Conservation (phyloP, 2,113 vertebrate genomes). For the Barbus barbus region DNA sequence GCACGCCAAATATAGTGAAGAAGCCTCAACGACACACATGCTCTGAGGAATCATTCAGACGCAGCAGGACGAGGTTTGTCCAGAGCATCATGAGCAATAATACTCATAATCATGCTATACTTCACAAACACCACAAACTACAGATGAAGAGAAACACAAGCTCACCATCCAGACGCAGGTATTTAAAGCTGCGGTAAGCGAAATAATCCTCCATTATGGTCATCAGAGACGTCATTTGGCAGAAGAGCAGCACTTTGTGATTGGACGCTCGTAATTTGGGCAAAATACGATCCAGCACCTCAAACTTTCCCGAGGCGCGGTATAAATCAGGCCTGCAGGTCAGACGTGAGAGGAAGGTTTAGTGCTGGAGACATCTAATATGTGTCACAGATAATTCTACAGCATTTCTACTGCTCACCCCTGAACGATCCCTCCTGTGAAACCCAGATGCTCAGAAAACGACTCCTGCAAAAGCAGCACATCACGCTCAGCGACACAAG, state of each 20-base stretch:
- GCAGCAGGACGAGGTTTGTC: too few relatives aligned
- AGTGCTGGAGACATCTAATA: neutral
- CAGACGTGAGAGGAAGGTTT: neutral
- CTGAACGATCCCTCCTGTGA: slow-evolving; percentile 87
- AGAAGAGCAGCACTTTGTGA: slow-evolving; percentile 98
- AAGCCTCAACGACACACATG: too few relatives aligned
- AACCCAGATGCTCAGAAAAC: slow-evolving; percentile 94
- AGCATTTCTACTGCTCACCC: slow-evolving; percentile 72
- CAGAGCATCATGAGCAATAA: too few relatives aligned
- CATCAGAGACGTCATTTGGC: slow-evolving; percentile 98
- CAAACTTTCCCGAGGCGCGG: slow-evolving; percentile 94
- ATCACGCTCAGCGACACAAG: neutral
- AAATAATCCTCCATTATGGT: slow-evolving; percentile 99
- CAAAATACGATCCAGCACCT: slow-evolving; percentile 92
- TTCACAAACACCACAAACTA: neutral
- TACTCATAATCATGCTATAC: neutral
- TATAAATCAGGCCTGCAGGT: slow-evolving; percentile 84
- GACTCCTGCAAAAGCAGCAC: slow-evolving; percentile 80
- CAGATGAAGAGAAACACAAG: neutral
- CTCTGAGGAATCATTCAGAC: too few relatives aligned
- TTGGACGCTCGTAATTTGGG: slow-evolving; percentile 92
- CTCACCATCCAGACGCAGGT: slow-evolving; percentile 96
- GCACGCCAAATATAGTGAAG: too few relatives aligned
- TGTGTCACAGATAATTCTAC: neutral
- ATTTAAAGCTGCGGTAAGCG: slow-evolving; percentile 92